Evolutionary conservation across 2,113 vertebrate species (phyloP).

Genomic region (Colaptes auratus): DNA sequence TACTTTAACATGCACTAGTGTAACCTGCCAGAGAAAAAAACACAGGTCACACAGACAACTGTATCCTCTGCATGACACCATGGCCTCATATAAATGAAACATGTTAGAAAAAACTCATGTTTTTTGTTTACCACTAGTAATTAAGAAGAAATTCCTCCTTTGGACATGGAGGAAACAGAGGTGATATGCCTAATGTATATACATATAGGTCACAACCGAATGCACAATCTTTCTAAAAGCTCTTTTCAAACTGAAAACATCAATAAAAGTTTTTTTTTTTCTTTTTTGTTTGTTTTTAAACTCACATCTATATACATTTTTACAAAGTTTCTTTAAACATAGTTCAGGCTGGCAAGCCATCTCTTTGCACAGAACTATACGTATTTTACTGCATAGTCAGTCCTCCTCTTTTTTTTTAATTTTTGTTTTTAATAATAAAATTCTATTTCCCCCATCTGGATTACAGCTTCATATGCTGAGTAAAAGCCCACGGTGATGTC

Average conservation of each 20-base stretch:
- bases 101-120: conserved; percentile 63
- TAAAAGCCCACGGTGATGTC: conserved; percentile 69
- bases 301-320: conserved; percentile 85
- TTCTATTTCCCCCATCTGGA: conserved; percentile 69
- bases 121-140: conserved; percentile 69
- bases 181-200: conserved; percentile 83
- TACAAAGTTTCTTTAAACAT: conserved; percentile 89
- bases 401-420: conserved; percentile 56
- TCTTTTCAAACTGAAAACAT: conserved; percentile 85
- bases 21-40: conserved; percentile 70
- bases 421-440: conserved; percentile 76
- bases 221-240: conserved; percentile 84
- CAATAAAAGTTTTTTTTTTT: conserved; percentile 77
- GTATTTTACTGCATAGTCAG: conserved; percentile 77
- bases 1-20: conserved; percentile 79
- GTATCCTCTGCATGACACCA: conserved; percentile 52
- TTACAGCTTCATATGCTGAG: conserved; percentile 62
- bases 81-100: conserved; percentile 68
- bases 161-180: conserved; percentile 71
- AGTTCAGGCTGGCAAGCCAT: conserved; percentile 88
- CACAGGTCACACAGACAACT: conserved; percentile 70
- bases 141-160: conserved; percentile 72
- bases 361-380: conserved; percentile 76
- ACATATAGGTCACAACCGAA: conserved; percentile 84
- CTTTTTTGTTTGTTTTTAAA: conserved; percentile 68